Evolutionary conservation across 92 coral and sea anemone species (phyloP).

Genomic region (Umimayanthus chanpuru): DNA sequence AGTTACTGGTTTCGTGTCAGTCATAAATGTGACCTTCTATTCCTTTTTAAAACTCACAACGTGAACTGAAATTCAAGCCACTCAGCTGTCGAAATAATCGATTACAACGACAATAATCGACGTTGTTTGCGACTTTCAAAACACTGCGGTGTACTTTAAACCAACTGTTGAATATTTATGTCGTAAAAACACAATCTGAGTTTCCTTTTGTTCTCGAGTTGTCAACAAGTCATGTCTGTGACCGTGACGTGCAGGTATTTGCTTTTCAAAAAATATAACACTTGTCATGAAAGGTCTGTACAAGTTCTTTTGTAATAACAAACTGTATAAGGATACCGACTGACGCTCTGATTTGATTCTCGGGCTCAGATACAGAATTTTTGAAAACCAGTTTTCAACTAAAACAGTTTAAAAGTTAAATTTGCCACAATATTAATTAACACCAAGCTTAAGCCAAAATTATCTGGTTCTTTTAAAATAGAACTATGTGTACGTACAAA

Average conservation of each 20-base stretch:
- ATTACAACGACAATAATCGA: background rate
- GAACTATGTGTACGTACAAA: too few species aligned
- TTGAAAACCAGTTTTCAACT: too few species aligned
- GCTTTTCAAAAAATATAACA: background rate
- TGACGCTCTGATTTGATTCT: too few species aligned
- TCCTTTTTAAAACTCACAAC: background rate
- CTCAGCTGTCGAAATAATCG: background rate
- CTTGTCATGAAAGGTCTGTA: too few species aligned
- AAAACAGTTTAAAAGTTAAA: too few species aligned
- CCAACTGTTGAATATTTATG: conserved; percentile 20
- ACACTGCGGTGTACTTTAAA: conserved; percentile 2
- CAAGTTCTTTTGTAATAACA: too few species aligned
- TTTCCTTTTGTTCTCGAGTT: background rate
- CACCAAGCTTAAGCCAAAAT: too few species aligned
- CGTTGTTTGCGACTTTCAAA: background rate
- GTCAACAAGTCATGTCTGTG: background rate
- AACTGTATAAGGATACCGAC: too few species aligned
- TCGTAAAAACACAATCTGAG: background rate
- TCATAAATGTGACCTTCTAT: conserved; percentile 2
- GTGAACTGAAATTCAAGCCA: background rate
- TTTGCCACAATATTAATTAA: too few species aligned
- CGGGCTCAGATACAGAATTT: too few species aligned
- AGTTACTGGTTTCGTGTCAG: background rate
- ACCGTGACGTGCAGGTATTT: background rate
- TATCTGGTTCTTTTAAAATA: too few species aligned